Base-by-base conservation (phyloP, 2,797 vertebrate genomes). In the Sebastes diaconus region DNA sequence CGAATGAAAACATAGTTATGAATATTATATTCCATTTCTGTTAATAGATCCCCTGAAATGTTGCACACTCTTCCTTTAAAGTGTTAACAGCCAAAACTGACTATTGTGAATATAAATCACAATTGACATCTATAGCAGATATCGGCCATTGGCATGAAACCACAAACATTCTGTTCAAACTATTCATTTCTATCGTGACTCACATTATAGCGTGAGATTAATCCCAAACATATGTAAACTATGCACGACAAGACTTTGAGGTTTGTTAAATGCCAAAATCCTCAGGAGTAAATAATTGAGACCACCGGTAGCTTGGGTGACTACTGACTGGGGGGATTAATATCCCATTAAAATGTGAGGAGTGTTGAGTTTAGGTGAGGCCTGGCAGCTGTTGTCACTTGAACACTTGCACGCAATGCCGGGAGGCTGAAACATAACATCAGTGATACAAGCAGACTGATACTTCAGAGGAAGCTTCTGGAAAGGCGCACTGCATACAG, bases 351-450 rank as follows among this genome's bases (percentile, higher is more conserved):
- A 90, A 91, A 87, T 42, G 57, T 86, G 72, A 61, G 74, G 61
- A 85, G 84, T 30, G 75, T 74, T 89, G 79, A 70, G 70, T 82
- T 91, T 88, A 88, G 73, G 80, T 83, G 77, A 87, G 39, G 30
- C 8, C 67, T 52, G 69, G 75, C 87, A 91, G 89, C 87, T 92
- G 88, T 84, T 81, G 87, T 86, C 91, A 84, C 88, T 91, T 76
- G 67, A 87, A 89, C 80, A 84, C 79, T 87, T 78, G 73, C 80
- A 85, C 20, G 77, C 75, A 75, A 77, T 14, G 73, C 39, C 24
- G 52, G 18, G 65, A 73, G 73, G 68, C 68, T 85, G 67, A 79
- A 84, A 68, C 78, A 42, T 79, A 60, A 73, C 80, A 79, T 83
- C 77, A 81, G 69, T 20, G 64, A 79, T 58, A 60, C 32, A 68